Evolutionary conservation across 2,113 vertebrate species (phyloP).

Genomic region (Lamprotornis superbus): DNA sequence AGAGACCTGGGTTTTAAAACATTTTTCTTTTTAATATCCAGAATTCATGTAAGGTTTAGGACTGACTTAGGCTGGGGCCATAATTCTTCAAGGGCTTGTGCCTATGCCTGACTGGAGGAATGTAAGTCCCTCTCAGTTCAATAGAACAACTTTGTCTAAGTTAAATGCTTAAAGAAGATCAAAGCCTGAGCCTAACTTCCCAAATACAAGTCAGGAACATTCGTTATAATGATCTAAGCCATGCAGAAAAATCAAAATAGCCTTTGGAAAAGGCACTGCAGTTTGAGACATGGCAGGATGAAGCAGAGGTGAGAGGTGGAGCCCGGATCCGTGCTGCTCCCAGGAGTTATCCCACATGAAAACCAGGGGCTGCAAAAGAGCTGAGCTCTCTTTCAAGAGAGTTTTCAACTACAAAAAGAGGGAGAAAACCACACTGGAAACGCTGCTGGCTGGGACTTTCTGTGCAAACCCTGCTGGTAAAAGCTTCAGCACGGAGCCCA

Average conservation of each 20-base stretch:
- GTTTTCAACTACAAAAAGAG: neutral
- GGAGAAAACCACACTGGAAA: neutral
- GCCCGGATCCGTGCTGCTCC: accelerated
- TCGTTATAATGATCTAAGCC: slow-evolving; percentile 30
- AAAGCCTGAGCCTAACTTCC: slow-evolving; percentile 21
- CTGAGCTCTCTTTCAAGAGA: neutral
- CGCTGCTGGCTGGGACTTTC: neutral
- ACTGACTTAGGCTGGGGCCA: slow-evolving; percentile 46
- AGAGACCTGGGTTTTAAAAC: slow-evolving; percentile 44
- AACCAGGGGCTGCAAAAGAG: neutral
- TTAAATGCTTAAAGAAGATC: slow-evolving; percentile 43
- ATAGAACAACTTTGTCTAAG: slow-evolving; percentile 60
- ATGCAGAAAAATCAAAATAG: neutral
- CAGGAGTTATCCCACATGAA: neutral
- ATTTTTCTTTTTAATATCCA: slow-evolving; percentile 68
- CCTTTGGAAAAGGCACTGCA: neutral
- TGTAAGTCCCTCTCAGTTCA: slow-evolving; percentile 32
- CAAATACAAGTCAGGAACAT: neutral
- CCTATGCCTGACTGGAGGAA: slow-evolving; percentile 37
- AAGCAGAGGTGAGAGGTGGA: neutral
- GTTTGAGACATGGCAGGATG: neutral
- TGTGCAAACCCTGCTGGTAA: neutral
- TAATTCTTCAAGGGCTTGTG: slow-evolving; percentile 33
- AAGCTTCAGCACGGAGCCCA: neutral
- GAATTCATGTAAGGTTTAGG: slow-evolving; percentile 67